Percentiles rank a stretch among this genome's conserved stretches.
Conservation (phyloP, 1,140 invertebrate species). For the Listronotus oregonensis region DNA sequence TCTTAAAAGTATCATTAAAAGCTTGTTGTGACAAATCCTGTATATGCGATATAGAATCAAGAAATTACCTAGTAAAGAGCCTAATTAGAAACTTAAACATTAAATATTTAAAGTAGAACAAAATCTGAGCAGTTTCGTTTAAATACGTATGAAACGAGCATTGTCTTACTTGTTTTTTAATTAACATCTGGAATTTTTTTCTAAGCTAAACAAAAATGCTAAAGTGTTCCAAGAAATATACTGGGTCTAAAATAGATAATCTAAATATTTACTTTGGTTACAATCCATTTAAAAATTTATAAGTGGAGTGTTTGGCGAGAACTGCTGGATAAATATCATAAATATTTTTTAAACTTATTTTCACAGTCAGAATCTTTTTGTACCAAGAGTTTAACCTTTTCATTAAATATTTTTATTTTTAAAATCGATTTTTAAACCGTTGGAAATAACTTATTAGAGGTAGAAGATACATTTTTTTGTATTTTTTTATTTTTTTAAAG, state of each 20-base stretch:
- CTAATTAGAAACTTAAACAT: too few species aligned
- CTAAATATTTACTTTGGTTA: conserved; percentile 36
- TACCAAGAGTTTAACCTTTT: neutral
- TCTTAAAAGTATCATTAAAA: too few species aligned
- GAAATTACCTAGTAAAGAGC: too few species aligned
- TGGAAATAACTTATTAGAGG: too few species aligned
- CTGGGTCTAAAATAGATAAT: conserved; percentile 32
- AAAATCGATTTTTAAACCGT: too few species aligned
- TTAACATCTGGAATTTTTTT: conserved; percentile 31
- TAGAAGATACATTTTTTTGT: too few species aligned
- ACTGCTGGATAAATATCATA: conserved; percentile 7
- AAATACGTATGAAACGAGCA: neutral
- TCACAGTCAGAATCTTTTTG: neutral
- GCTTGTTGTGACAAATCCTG: conserved; percentile 18
- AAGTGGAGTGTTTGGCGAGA: conserved; percentile 11
- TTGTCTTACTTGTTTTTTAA: conserved; percentile 18
- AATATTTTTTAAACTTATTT: conserved; percentile 1
- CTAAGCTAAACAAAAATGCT: conserved; percentile 21
- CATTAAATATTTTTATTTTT: neutral
- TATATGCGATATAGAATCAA: too few species aligned
- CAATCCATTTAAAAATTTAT: conserved; percentile 35
- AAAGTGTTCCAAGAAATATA: conserved; percentile 29
- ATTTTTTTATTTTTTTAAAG: too few species aligned
- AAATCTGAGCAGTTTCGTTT: too few species aligned
- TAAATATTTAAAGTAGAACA: too few species aligned